A percentile compares a stretch with the other conserved stretches of the same genome.
Conservation (phyloP, 2,888 invertebrate species). For the Boloria euphrosyne region DNA sequence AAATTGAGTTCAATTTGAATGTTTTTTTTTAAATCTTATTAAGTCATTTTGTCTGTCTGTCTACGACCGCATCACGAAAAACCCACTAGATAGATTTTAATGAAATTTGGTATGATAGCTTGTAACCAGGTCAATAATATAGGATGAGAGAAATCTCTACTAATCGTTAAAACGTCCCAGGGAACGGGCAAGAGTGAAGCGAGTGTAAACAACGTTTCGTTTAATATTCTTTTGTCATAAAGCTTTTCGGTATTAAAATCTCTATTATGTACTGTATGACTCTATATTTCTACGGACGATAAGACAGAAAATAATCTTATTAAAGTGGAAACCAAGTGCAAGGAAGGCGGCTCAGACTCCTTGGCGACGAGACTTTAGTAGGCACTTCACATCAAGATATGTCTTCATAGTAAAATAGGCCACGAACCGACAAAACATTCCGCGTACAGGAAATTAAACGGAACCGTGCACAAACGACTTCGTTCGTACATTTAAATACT, state of each 20-base stretch:
- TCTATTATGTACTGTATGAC: too few relatives aligned
- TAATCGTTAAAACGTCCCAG: too few relatives aligned
- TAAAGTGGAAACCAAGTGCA: slow-evolving; percentile 14
- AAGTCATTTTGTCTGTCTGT: too few relatives aligned
- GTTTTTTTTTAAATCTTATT: too few relatives aligned
- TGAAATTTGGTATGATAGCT: too few relatives aligned
- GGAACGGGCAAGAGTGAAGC: not conserved
- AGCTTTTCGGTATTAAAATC: too few relatives aligned
- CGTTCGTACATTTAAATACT: slow-evolving; percentile 19
- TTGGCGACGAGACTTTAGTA: slow-evolving; percentile 47
- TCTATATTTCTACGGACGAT: too few relatives aligned
- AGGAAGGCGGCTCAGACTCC: slow-evolving; percentile 47
- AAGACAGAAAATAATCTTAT: slow-evolving; percentile 4
- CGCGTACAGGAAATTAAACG: slow-evolving; percentile 59
- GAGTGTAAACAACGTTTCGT: not conserved
- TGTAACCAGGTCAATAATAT: too few relatives aligned
- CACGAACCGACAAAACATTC: slow-evolving; percentile 56
- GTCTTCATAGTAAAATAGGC: slow-evolving; percentile 68
- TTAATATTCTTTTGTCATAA: too few relatives aligned
- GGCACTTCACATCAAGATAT: slow-evolving; percentile 40
- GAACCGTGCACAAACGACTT: slow-evolving; percentile 42
- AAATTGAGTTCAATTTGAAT: not conserved
- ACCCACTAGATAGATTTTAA: too few relatives aligned
- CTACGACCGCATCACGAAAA: too few relatives aligned
- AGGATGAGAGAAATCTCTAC: too few relatives aligned